These are phyloP conservation scores for Cydia splendana DNA, from an alignment of 1,140 invertebrate genomes.

Conservation along the genomic window DNA sequence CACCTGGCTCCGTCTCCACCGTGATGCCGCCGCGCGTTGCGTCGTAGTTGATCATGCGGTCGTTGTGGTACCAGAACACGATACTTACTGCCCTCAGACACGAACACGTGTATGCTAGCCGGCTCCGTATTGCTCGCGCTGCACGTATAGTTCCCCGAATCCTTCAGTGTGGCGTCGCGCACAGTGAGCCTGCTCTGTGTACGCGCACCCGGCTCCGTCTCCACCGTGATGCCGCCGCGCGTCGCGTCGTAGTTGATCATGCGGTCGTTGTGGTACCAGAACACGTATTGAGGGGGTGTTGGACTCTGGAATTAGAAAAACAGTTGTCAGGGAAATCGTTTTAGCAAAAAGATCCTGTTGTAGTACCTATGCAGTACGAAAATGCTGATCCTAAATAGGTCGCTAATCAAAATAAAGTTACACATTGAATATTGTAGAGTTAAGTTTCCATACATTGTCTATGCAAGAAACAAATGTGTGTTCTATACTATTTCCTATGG, in stretches of 20 bases:
- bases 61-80: slow-evolving; percentile 96
- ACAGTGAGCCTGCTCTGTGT: slow-evolving; percentile 92
- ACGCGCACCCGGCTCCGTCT: slow-evolving; percentile 90
- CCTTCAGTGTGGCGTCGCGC: slow-evolving; percentile 89
- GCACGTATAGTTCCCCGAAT: slow-evolving; percentile 96
- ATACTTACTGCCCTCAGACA: slow-evolving; percentile 89
- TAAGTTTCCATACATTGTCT: too few relatives aligned
- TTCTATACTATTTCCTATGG: too few relatives aligned
- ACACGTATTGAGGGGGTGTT: slow-evolving; percentile 93
- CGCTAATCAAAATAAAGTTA: too few relatives aligned
- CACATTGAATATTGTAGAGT: too few relatives aligned
- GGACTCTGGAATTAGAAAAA: slow-evolving; percentile 86
- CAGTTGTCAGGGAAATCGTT: too few relatives aligned
- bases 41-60: slow-evolving; percentile 96
- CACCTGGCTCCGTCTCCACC: slow-evolving; percentile 91
- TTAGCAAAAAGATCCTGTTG: too few relatives aligned
- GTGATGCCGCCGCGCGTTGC: slow-evolving; percentile 90
- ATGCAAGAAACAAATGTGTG: too few relatives aligned
- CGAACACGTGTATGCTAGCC: slow-evolving; percentile 93
- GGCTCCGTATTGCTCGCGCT: slow-evolving; percentile 93
- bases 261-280: slow-evolving; percentile 95
- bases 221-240: slow-evolving; percentile 90
- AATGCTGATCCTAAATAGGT: too few relatives aligned
- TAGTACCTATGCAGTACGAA: too few relatives aligned
- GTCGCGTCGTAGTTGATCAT: slow-evolving; percentile 96